Evolutionary conservation across 2,797 vertebrate genomes (phyloP).

Genomic region (Xiphorhynchus erythropygius): DNA sequence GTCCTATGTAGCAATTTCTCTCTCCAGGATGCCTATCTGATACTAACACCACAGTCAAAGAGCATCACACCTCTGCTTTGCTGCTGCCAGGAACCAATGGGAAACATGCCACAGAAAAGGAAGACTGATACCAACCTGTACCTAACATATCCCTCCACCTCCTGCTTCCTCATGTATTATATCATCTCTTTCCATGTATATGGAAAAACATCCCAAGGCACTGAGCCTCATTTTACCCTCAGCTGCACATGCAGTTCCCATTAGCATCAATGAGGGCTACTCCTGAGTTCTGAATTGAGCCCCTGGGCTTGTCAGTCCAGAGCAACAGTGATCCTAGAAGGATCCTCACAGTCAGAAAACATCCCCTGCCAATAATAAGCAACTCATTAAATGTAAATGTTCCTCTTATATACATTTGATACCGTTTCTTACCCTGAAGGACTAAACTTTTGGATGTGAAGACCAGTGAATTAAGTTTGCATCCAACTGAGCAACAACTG

Average conservation of each 20-base stretch:
- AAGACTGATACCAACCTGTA: background rate
- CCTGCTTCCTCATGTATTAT: background rate
- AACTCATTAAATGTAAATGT: slow-evolving; percentile 21
- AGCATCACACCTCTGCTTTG: background rate
- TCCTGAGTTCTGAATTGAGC: background rate
- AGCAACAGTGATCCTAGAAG: slow-evolving; percentile 15
- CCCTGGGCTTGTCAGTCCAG: slow-evolving; percentile 36
- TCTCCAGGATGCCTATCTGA: background rate
- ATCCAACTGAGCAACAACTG: slow-evolving; percentile 12
- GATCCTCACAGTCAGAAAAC: slow-evolving; percentile 14
- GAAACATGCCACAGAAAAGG: background rate
- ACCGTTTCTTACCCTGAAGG: slow-evolving; percentile 30
- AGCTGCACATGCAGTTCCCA: slow-evolving; percentile 26
- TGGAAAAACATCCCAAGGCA: slow-evolving; percentile 34
- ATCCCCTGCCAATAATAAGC: slow-evolving; percentile 13
- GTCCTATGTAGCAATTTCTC: background rate
- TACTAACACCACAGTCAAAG: background rate
- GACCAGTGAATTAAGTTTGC: slow-evolving; percentile 15
- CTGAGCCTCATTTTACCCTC: slow-evolving; percentile 40
- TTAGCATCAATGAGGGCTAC: slow-evolving; percentile 30
- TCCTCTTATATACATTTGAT: slow-evolving; percentile 23
- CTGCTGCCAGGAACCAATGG: background rate
- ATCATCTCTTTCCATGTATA: background rate
- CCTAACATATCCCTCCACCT: background rate
- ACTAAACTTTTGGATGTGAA: background rate